Base-by-base conservation (phyloP, 1,140 invertebrate species). In the Panagrolaimus sp. region DNA sequence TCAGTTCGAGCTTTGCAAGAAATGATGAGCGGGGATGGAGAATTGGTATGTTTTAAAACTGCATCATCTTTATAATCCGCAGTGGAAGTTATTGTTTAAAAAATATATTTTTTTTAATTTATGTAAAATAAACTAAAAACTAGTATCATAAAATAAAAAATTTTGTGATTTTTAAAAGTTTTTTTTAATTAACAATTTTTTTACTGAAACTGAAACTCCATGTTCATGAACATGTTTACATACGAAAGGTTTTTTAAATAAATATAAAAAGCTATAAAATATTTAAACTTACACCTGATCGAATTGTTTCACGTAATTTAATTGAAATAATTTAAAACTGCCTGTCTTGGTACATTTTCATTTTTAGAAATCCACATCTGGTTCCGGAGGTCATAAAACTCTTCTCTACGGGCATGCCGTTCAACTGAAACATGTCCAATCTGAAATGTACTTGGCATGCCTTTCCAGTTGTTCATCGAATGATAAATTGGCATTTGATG, bases 401-500 rank as follows among this genome's bases (percentile, higher is more conserved):
- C 87, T 99, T 67, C 87, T 99, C 7, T 99, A 99, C 84, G 96
- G 96, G 81, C 98, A 99, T 88, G 96, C 96, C 69, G 96, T 99
- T 77, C 88, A 98, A 67, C 87, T 99, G 45, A 87, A 94, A 76
- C 96, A 99, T 88, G 91, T 93, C 81, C 96, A 98, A 86, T 96
- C 94, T 86, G 93, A 96, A 84, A 98, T 98, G 94, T 99, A 97
- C 83, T 87, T 99, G 80, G 95, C 96, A 14, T 98, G 96, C 86
- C 86, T 99, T 48, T 98, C 95, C n/a, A 95, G 93, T 46, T 96
- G 93, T 83, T 97, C 95, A 43, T 97, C 94, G 65, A 96, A 95
- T 85, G 96, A 99, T 84, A 99, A 99, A 87, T 86, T 99, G 71
- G 93, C 96, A 47, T 99, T 99, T 86, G 96, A 99, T 87, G 96